Percentiles rank a stretch among this genome's conserved stretches.
Evolutionary conservation across 2,113 vertebrate genomes (phyloP).

Genomic region (Siniperca knerii): DNA sequence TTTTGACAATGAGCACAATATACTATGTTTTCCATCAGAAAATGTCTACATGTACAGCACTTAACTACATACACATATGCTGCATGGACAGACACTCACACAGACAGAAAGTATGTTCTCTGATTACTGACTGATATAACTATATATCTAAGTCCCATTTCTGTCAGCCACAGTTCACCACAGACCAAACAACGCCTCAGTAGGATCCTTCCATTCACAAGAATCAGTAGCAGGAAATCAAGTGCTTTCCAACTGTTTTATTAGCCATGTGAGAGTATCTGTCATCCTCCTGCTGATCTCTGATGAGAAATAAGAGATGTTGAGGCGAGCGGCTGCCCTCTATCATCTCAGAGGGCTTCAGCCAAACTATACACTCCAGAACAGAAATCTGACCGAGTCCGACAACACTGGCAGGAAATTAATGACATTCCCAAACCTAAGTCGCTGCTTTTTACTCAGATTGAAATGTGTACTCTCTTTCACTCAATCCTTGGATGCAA

Average conservation of each 20-base stretch:
- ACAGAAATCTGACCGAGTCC: slow-evolving; percentile 50
- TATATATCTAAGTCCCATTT: neutral
- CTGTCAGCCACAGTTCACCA: slow-evolving; percentile 18
- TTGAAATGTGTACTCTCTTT: slow-evolving; percentile 31
- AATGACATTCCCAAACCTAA: slow-evolving; percentile 60
- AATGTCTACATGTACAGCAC: neutral
- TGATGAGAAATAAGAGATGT: slow-evolving; percentile 50
- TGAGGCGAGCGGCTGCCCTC: slow-evolving; percentile 43
- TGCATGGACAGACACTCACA: neutral
- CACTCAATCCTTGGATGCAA: neutral
- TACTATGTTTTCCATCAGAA: neutral
- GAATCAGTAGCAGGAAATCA: slow-evolving; percentile 66
- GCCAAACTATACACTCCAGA: slow-evolving; percentile 66
- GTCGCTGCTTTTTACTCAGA: slow-evolving; percentile 32
- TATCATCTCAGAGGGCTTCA: slow-evolving; percentile 46
- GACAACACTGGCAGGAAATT: slow-evolving; percentile 66
- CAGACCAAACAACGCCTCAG: slow-evolving; percentile 17
- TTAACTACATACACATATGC: neutral
- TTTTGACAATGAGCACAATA: neutral
- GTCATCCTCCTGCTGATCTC: slow-evolving; percentile 34
- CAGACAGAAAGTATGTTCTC: slow-evolving; percentile 26
- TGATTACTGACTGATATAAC: slow-evolving; percentile 17
- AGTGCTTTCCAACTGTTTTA: slow-evolving; percentile 56
- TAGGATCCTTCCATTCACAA: slow-evolving; percentile 41
- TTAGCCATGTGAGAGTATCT: slow-evolving; percentile 58